Evolutionary conservation across 2,888 invertebrate species (phyloP), one percentile per base, ranked within the genome.

Genomic region (Imbricaverruca yamaguchii): DNA sequence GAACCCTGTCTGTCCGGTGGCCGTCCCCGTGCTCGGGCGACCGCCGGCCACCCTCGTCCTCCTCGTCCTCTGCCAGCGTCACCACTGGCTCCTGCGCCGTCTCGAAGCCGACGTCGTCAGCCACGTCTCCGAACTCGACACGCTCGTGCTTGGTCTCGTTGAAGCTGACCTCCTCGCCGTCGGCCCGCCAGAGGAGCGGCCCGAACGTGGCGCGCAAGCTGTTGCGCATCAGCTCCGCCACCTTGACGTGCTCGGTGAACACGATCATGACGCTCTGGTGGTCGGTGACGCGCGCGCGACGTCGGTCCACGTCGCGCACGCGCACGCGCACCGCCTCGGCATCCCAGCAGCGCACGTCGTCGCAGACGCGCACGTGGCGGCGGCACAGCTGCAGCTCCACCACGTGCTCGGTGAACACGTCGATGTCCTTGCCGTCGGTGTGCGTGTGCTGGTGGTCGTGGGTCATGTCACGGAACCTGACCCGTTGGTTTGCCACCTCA

Each of bases 221-320:
- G 39, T 13, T 53, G 18, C 53, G 53, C 39, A 74, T 18, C 74
- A 74, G 4, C 23, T 74, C 74, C 7, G 74, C 53, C 53, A 74
- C 74, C 74, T 74, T 39, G 53, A 74, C 74, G 53, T 13, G 10
- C 74, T 74, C 74, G 8, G 74, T 74, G 8, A 74, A 53, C 74
- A 74, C 74, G 53, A 18, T 25, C 74, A 74, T 74, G 53, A 74
- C 74, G 74, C 21, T 74, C 74, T 74, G 53, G 53, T 53, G 53
- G 74, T 74, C 74, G 74, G 74, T 21, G 74, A 74, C 74, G 53
- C 74, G 74, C 2, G 74, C 74, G 53, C 74, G 53, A 6, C 74
- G 74, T 6, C 74, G 74, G 74, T 74, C 74, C 53, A 74, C 74
- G 74, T 74, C 74, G 53, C 74, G 74, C 39, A 74, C 74, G 39